Evolutionary conservation across 2,113 vertebrate species (phyloP).

Genomic region (Microtus pennsylvanicus): DNA sequence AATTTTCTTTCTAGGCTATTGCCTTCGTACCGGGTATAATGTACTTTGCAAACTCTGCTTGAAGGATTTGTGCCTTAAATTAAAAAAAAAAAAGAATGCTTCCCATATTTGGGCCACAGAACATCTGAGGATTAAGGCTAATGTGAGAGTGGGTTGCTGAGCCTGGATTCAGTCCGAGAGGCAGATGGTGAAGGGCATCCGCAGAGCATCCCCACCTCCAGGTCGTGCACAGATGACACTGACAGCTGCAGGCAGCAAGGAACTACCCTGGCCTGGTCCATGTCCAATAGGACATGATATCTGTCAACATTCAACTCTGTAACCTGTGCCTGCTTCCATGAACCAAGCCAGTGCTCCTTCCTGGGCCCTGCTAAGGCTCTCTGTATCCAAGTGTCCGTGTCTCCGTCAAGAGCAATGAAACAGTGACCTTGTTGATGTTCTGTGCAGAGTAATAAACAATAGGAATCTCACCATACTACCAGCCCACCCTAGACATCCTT

Average conservation of each 20-base stretch:
- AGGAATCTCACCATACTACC: background rate
- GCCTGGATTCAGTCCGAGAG: background rate
- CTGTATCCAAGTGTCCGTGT: background rate
- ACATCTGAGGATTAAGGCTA: constrained; percentile 3
- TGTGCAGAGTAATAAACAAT: background rate
- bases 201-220: background rate
- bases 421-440: background rate
- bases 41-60: background rate
- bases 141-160: background rate
- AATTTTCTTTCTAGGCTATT: background rate
- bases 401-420: background rate
- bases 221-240: background rate
- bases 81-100: background rate
- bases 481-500: background rate
- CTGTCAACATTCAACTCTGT: background rate
- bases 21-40: background rate
- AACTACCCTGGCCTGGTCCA: too few species aligned
- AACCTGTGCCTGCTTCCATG: background rate
- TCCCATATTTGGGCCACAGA: background rate
- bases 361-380: background rate
- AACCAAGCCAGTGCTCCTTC: background rate
- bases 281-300: background rate
- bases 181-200: background rate
- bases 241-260: background rate
- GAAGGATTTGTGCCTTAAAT: background rate